These are phyloP conservation scores for Anoura caudifer DNA, from an alignment of 2,113 vertebrate species.

Conservation along the genomic window DNA sequence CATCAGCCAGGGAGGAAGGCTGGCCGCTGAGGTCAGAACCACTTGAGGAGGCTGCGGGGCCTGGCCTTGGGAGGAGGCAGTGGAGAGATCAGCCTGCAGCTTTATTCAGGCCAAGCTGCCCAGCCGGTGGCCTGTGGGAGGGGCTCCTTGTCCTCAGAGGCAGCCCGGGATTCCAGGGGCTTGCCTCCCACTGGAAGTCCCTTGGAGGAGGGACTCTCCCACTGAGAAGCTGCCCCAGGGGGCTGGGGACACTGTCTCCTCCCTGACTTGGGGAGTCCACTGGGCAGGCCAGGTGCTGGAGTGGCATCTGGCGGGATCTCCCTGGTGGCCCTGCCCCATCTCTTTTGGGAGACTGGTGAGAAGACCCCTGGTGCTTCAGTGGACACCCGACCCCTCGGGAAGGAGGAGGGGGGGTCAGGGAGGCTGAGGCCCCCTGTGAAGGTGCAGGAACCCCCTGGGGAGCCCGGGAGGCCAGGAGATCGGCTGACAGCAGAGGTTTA, in stretches of 20 bases:
- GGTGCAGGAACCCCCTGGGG: neutral
- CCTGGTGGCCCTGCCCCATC: neutral
- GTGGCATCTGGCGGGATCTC: neutral
- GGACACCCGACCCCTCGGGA: neutral
- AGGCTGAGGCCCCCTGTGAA: neutral
- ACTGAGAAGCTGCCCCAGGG: no score
- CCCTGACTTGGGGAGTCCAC: neutral
- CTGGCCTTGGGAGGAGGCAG: no score
- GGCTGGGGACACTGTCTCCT: neutral
- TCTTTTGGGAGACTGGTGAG: neutral
- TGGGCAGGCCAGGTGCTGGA: neutral
- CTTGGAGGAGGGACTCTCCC: neutral
- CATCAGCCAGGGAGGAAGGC: neutral
- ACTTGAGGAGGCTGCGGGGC: neutral
- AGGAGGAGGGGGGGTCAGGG: neutral
- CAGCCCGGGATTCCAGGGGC: no score
- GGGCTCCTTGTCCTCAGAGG: neutral
- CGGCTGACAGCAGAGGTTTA: no score
- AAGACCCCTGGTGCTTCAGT: accelerated
- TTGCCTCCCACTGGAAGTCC: neutral
- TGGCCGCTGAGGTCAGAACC: accelerated
- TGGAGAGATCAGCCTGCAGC: neutral
- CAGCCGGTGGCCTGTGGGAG: accelerated
- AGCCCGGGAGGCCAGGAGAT: neutral
- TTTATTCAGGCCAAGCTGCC: neutral